phyloP scores from a whole-genome alignment of 2,888 invertebrate species.

The Drosophila subsilvestris region DNA sequence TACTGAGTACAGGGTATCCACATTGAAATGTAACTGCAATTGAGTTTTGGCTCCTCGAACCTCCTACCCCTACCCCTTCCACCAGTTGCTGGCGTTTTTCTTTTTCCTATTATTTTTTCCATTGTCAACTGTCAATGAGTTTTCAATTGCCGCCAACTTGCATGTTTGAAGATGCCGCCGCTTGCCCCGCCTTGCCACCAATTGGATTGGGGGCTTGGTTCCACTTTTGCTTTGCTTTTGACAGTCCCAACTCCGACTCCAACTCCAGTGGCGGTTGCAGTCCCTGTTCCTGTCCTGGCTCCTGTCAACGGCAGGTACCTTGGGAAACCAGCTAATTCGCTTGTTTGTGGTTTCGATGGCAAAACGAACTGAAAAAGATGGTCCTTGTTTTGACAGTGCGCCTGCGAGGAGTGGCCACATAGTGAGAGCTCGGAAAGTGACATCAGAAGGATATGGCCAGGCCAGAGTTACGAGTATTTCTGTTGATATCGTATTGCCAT shows the following conservation, averaged over 20 bases:
- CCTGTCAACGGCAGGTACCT: conserved; percentile 35
- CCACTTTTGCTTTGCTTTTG: conserved; percentile 59
- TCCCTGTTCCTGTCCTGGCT: neutral
- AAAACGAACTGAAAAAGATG: conserved; percentile 36
- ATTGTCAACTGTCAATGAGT: conserved; percentile 79
- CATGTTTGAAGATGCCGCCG: conserved; percentile 68
- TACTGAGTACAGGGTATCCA: conserved; percentile 13
- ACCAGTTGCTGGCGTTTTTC: conserved; percentile 32
- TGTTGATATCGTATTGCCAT: conserved; percentile 26
- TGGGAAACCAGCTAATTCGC: conserved; percentile 58
- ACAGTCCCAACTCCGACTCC: conserved; percentile 48
- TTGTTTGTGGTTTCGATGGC: conserved; percentile 47
- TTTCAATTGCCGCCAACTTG: conserved; percentile 79
- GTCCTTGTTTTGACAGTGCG: conserved; percentile 55
- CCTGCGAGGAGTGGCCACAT: conserved; percentile 9
- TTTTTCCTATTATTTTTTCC: conserved; percentile 49
- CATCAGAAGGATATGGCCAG: conserved; percentile 14
- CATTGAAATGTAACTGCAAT: conserved; percentile 75
- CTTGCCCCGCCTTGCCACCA: conserved; percentile 62
- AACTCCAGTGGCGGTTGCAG: neutral
- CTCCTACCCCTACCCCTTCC: conserved; percentile 25
- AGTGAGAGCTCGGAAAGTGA: neutral
- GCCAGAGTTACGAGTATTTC: neutral
- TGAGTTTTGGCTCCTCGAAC: conserved; percentile 53
- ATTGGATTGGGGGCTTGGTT: conserved; percentile 59